Evolutionary conservation across 2,113 vertebrate genomes (phyloP).

Genomic region (Alethe castanea): DNA sequence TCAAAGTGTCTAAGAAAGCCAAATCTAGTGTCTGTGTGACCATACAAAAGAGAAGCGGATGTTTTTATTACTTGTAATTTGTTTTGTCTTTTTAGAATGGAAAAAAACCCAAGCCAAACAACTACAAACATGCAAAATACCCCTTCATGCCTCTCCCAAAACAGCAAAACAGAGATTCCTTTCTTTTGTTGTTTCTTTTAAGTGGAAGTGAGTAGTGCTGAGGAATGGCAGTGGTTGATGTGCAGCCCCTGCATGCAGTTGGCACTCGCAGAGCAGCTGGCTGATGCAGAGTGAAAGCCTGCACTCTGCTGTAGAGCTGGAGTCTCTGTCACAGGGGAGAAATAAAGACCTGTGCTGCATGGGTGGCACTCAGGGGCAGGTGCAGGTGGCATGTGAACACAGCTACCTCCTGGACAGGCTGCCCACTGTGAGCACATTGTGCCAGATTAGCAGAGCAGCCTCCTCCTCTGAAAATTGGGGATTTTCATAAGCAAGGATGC

Average conservation of each 20-base stretch:
- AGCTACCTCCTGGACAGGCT: neutral
- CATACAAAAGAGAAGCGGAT: neutral
- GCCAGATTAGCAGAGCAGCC: neutral
- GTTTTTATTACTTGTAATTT: neutral
- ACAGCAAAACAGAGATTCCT: neutral
- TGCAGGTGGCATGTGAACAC: neutral
- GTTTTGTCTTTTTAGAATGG: neutral
- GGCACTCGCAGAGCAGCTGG: neutral
- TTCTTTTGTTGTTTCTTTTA: neutral
- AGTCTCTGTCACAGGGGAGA: neutral
- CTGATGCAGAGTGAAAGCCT: neutral
- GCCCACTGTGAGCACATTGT: neutral
- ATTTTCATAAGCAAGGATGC: neutral
- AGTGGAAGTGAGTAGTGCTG: neutral
- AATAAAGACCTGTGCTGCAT: neutral
- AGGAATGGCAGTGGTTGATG: neutral
- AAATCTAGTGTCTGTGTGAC: neutral
- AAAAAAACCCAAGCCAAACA: neutral
- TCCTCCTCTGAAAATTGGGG: neutral
- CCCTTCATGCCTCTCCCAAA: neutral
- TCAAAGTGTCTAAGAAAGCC: neutral
- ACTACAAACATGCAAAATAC: neutral
- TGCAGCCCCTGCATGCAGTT: neutral
- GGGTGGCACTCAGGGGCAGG: neutral
- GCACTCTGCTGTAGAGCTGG: conserved; percentile 2